A percentile compares a stretch with the other conserved stretches of the same genome.
phyloP scores from a whole-genome alignment of 2,113 vertebrate genomes.

The Quiscalus mexicanus region DNA sequence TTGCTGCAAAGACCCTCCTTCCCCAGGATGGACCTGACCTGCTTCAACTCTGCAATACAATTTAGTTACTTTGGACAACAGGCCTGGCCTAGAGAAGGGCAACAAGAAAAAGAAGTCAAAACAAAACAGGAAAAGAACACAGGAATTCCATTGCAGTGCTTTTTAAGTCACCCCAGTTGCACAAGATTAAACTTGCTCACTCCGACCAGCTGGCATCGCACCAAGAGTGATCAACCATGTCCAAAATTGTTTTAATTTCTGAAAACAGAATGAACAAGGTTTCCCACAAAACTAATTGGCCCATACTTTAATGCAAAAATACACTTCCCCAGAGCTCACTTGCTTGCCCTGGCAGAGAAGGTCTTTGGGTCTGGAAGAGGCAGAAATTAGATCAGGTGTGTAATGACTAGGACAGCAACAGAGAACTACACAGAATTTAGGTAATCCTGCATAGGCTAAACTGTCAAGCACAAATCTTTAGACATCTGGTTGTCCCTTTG shows the following conservation, averaged over 20 bases:
- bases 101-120: background rate
- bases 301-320: background rate
- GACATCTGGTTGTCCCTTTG: background rate
- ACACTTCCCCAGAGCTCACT: background rate
- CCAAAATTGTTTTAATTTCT: background rate
- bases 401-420: background rate
- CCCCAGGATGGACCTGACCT: background rate
- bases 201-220: background rate
- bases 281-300: background rate
- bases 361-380: background rate
- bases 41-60: background rate
- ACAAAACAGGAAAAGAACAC: background rate
- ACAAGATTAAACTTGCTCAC: background rate
- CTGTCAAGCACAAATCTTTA: background rate
- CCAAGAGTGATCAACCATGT: background rate
- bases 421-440: background rate
- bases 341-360: background rate
- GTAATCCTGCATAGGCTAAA: background rate
- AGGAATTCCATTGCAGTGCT: background rate
- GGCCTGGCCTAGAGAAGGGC: background rate
- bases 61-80: background rate
- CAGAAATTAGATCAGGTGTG: background rate
- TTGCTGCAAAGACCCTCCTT: background rate
- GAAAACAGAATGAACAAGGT: background rate
- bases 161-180: background rate